Evolutionary conservation across 2,113 vertebrate genomes (phyloP).

Genomic region (Phainopepla nitens): DNA sequence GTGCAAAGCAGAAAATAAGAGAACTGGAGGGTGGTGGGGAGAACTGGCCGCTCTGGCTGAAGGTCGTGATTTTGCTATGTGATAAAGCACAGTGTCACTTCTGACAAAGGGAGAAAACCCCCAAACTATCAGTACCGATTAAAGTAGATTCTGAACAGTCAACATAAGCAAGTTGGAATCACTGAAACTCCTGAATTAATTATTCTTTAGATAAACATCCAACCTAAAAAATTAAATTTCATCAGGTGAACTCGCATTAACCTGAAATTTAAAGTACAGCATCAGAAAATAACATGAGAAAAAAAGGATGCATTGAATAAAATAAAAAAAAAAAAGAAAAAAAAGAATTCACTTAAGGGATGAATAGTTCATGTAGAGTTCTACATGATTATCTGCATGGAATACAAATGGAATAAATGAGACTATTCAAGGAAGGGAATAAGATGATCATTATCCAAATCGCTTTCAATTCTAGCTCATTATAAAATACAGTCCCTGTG

Average conservation of each 20-base stretch:
- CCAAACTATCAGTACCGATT: not conserved
- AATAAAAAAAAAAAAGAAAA: not conserved
- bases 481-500: not conserved
- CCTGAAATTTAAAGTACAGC: not conserved
- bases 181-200: not conserved
- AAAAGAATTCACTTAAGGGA: not conserved
- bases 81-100: not conserved
- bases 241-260: not conserved
- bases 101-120: not conserved
- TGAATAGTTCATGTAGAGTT: not conserved
- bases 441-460: not conserved
- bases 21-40: rapidly evolving
- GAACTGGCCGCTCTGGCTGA: not conserved
- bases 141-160: not conserved
- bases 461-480: not conserved
- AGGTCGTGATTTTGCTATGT: not conserved
- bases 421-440: not conserved
- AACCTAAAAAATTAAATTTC: not conserved
- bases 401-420: not conserved
- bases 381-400: not conserved
- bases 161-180: not conserved
- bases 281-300: not conserved
- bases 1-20: not conserved
- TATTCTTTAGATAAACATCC: not conserved
- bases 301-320: not conserved